A percentile compares a stretch with the other conserved stretches of the same genome.
Evolutionary conservation across 1,140 invertebrate species (phyloP).

Genomic region (Glossosoma conforme): DNA sequence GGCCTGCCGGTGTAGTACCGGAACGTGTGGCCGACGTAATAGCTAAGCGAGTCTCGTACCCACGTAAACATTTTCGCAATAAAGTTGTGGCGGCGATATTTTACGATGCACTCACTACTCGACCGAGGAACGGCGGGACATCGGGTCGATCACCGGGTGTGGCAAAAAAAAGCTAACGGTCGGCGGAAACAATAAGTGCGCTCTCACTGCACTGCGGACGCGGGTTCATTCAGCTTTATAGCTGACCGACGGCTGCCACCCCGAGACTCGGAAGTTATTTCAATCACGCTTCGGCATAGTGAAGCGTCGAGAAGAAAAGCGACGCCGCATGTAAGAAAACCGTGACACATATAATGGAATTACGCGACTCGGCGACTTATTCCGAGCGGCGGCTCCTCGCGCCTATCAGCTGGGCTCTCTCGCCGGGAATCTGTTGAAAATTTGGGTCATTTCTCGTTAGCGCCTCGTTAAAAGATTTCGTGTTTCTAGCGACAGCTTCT

Average conservation of each 20-base stretch:
- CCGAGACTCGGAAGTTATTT: not conserved
- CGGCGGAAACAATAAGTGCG: constrained; percentile 15
- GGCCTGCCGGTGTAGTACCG: not conserved
- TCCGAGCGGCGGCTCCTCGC: constrained; percentile 11
- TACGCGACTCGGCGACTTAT: constrained; percentile 8
- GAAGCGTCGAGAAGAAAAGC: not conserved
- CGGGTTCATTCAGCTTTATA: constrained; percentile 1
- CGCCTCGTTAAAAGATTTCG: constrained; percentile 8
- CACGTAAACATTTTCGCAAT: constrained; percentile 21
- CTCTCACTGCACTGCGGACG: not conserved
- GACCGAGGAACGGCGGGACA: constrained; percentile 1
- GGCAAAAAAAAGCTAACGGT: constrained; percentile 7
- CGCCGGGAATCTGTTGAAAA: not conserved
- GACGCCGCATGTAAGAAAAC: constrained; percentile 1
- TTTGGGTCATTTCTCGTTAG: constrained; percentile 11
- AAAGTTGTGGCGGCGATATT: not conserved
- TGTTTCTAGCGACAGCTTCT: constrained; percentile 2
- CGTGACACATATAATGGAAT: constrained; percentile 3
- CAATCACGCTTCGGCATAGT: not conserved
- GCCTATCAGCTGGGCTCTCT: not conserved
- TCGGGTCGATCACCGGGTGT: not conserved
- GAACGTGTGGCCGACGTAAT: constrained; percentile 18
- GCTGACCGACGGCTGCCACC: not conserved
- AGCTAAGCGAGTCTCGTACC: constrained; percentile 18
- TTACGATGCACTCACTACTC: not conserved